phyloP scores from a whole-genome alignment of 30 jellyfish, hydroid and myxozoan species.

The Hydra vulgaris region DNA sequence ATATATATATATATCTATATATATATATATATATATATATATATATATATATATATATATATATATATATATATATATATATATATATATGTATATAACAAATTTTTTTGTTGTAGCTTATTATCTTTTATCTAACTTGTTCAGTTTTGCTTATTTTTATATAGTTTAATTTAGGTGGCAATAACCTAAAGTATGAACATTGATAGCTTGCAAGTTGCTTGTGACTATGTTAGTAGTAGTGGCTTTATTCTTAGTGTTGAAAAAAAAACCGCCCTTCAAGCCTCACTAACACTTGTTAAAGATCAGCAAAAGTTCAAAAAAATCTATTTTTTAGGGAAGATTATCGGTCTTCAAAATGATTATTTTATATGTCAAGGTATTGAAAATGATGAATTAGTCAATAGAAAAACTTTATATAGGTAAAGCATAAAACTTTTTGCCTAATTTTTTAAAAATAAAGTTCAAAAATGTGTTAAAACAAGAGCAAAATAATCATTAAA shows the following conservation, averaged over 20 bases:
- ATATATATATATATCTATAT: too few species aligned
- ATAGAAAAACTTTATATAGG: conserved; percentile 76
- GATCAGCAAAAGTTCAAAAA: conserved; percentile 53
- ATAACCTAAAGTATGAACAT: conserved; percentile 39
- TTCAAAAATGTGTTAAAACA: too few species aligned
- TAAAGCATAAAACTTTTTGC: not conserved
- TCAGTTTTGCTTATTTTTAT: not conserved
- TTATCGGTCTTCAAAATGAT: conserved; percentile 56
- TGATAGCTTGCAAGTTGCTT: conserved; percentile 34
- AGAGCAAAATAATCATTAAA: too few species aligned
- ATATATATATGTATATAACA: too few species aligned
- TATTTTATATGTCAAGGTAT: conserved; percentile 82
- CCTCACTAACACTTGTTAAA: conserved; percentile 56
- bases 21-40: too few species aligned
- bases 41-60: too few species aligned
- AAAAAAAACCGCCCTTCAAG: conserved; percentile 82
- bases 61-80: too few species aligned
- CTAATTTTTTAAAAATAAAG: not conserved
- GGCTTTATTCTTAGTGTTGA: conserved; percentile 80
- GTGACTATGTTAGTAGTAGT: conserved; percentile 82
- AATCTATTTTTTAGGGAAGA: conserved; percentile 73
- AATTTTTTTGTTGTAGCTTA: too few species aligned
- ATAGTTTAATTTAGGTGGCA: not conserved
- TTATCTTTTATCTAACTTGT: not conserved
- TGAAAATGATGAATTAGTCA: conserved; percentile 59